These are phyloP conservation scores for Hoplodrina blanda DNA, from an alignment of 2,888 invertebrate genomes.

Conservation along the genomic window DNA sequence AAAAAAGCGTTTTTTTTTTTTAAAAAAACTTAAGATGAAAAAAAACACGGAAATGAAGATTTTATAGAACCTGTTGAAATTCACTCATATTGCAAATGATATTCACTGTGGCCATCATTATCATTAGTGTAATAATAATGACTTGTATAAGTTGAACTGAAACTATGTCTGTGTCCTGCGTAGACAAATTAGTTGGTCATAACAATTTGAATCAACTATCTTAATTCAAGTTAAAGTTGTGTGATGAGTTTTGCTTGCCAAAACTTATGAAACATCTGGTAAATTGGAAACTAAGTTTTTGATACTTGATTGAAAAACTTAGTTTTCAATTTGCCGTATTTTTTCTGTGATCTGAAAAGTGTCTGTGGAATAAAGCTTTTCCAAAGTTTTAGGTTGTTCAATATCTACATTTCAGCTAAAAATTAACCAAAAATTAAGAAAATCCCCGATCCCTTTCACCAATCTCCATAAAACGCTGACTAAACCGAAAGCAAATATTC, in stretches of 20 bases:
- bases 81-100: too few species aligned
- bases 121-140: slow-evolving; percentile 24
- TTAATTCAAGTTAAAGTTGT: slow-evolving; percentile 30
- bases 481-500: slow-evolving; percentile 2
- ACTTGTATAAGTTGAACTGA: neutral
- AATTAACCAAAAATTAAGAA: neutral
- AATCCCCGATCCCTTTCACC: neutral
- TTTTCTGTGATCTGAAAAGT: neutral
- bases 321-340: slow-evolving; percentile 9
- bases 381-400: neutral
- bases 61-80: too few species aligned
- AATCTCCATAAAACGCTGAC: neutral
- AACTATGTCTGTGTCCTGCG: neutral
- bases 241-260: slow-evolving; percentile 32
- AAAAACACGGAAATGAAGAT: too few species aligned
- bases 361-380: too few species aligned
- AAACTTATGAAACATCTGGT: slow-evolving; percentile 35
- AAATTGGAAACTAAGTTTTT: slow-evolving; percentile 30
- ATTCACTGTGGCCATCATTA: too few species aligned
- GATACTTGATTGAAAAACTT: neutral
- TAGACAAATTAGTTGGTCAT: slow-evolving; percentile 12
- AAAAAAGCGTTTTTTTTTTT: too few species aligned
- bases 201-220: slow-evolving; percentile 23
- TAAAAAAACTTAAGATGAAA: too few species aligned
- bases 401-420: too few species aligned